phyloP scores from a whole-genome alignment of 2,888 invertebrate species.

The Endotricha flammealis region DNA sequence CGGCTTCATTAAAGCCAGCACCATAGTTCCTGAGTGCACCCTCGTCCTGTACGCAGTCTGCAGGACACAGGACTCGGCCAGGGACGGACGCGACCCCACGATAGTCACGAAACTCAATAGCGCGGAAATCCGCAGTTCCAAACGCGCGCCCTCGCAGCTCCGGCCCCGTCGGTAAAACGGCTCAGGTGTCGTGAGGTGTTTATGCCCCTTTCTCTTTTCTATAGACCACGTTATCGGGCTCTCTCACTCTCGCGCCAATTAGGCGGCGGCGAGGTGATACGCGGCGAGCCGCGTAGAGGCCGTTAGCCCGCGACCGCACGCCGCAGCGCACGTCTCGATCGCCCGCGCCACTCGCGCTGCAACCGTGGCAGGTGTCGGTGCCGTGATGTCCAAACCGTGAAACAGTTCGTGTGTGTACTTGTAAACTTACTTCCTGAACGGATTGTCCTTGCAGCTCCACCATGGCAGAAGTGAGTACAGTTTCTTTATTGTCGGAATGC shows the following conservation, averaged over 20 bases:
- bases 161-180: constrained; percentile 41
- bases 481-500: constrained; percentile 38
- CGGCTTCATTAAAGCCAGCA: constrained; percentile 21
- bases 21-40: constrained; percentile 10
- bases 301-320: constrained; percentile 64
- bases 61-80: constrained; percentile 21
- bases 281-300: constrained; percentile 39
- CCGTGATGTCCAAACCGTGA: constrained; percentile 64
- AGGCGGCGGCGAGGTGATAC: constrained; percentile 43
- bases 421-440: constrained; percentile 37
- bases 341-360: constrained; percentile 27
- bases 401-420: constrained; percentile 43
- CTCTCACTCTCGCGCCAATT: constrained; percentile 58
- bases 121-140: constrained; percentile 61
- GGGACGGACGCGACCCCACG: constrained; percentile 36
- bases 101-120: constrained; percentile 44
- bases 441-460: constrained; percentile 41
- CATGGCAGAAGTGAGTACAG: constrained; percentile 71
- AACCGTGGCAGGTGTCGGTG: constrained; percentile 51
- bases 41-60: constrained; percentile 38
- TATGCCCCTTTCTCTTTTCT: constrained; percentile 51
- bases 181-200: constrained; percentile 53
- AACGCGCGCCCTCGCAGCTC: constrained; percentile 39
- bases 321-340: constrained; percentile 42
- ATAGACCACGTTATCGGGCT: constrained; percentile 36